Percentiles rank a stretch among this genome's conserved stretches.
phyloP scores from a whole-genome alignment of 2,113 vertebrate genomes.

The Ranitomeya imitator region DNA sequence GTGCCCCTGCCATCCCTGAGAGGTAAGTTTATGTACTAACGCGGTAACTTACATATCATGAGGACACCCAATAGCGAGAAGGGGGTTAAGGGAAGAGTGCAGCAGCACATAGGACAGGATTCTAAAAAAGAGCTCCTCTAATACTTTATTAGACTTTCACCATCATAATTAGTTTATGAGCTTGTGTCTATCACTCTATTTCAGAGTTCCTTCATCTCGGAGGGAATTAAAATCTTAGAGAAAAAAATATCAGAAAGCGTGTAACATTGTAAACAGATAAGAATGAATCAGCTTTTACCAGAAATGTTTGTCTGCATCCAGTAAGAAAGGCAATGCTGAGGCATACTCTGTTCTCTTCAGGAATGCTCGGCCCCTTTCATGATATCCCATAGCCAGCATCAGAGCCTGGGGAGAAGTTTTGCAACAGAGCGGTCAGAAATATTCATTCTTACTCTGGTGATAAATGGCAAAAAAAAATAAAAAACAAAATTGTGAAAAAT shows the following conservation, averaged over 20 bases:
- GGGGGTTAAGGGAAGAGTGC: background rate
- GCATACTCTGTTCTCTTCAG: conserved; percentile 92
- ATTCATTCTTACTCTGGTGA: background rate
- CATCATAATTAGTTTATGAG: background rate
- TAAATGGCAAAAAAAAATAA: background rate
- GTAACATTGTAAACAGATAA: conserved; percentile 44
- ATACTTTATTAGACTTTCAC: background rate
- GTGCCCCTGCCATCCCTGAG: too few species aligned
- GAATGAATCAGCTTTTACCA: conserved; percentile 71
- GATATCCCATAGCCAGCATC: conserved; percentile 92
- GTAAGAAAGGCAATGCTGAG: conserved; percentile 82
- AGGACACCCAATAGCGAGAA: too few species aligned
- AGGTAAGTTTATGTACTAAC: too few species aligned
- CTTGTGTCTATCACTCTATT: background rate
- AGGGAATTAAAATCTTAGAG: background rate
- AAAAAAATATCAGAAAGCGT: background rate
- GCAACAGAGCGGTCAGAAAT: conserved; percentile 17
- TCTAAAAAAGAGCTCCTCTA: too few species aligned
- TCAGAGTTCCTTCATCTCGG: background rate
- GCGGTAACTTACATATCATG: too few species aligned
- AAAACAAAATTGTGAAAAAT: conserved; percentile 5
- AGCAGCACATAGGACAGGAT: background rate
- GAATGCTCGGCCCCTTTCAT: conserved; percentile 92
- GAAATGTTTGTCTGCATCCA: conserved; percentile 92
- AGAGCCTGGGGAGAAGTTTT: conserved; percentile 77